Conservation (phyloP, 2,797 vertebrate species). For the Aselliscus stoliczkanus region DNA sequence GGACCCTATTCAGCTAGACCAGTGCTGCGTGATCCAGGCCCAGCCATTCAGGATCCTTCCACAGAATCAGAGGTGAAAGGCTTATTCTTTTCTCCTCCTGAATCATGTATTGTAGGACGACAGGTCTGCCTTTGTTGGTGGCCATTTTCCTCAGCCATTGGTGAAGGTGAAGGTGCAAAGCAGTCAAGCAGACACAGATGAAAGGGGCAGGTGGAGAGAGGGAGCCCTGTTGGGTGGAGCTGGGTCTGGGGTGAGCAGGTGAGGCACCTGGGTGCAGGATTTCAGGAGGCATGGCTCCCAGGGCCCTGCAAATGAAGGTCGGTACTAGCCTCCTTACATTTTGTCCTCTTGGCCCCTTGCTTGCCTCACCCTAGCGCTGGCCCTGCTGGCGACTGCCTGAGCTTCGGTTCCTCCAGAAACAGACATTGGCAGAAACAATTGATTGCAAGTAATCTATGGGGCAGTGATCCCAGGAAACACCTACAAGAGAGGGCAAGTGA, state of each 20-base stretch:
- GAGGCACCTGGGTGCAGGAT: no score
- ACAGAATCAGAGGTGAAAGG: background rate
- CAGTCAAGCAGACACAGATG: no score
- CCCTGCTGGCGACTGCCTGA: background rate
- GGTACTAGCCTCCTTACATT: background rate
- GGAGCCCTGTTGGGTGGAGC: no score
- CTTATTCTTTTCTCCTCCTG: no score
- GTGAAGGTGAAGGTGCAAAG: background rate
- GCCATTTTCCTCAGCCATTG: rapidly evolving
- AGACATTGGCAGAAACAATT: background rate
- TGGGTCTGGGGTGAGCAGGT: rapidly evolving
- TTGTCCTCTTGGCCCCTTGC: no score
- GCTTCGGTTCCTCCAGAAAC: background rate
- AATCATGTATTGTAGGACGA: rapidly evolving
- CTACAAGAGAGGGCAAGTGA: background rate
- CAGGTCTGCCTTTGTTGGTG: no score
- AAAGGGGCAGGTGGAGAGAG: background rate
- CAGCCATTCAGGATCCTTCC: no score
- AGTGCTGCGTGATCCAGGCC: no score
- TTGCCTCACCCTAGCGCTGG: no score
- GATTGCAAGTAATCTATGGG: no score
- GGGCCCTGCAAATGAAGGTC: background rate
- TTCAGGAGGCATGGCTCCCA: background rate
- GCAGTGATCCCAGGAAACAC: background rate
- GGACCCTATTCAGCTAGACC: background rate